phyloP scores from a whole-genome alignment of 2,113 vertebrate species.

The Pagrus major region DNA sequence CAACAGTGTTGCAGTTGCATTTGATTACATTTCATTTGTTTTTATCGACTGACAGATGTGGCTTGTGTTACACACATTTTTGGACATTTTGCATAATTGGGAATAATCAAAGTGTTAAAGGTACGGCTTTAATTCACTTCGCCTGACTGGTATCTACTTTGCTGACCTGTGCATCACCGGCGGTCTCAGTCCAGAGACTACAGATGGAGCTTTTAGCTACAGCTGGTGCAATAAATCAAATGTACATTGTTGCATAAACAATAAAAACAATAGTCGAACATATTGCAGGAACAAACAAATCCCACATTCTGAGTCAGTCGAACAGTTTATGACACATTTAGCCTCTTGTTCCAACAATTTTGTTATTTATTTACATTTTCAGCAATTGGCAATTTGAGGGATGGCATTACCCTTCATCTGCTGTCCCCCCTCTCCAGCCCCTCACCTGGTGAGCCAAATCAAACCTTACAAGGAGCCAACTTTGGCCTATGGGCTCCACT shows the following conservation, averaged over 20 bases:
- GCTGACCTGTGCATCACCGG: neutral
- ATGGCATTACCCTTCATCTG: too few species aligned
- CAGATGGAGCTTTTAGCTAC: neutral
- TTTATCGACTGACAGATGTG: neutral
- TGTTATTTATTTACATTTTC: neutral
- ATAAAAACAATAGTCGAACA: neutral
- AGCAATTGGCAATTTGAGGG: too few species aligned
- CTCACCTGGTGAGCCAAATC: too few species aligned
- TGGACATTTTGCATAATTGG: neutral
- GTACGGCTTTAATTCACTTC: neutral
- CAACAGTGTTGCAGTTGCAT: neutral
- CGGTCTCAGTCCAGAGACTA: neutral
- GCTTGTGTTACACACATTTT: neutral
- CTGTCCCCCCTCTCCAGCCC: too few species aligned
- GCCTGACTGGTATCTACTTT: neutral
- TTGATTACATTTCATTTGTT: neutral
- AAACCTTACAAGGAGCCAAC: too few species aligned
- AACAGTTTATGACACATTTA: neutral
- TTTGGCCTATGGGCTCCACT: too few species aligned
- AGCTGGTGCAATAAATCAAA: neutral
- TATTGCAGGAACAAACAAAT: neutral
- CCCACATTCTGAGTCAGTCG: neutral
- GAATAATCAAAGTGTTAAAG: neutral
- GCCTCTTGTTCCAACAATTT: neutral
- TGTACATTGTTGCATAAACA: neutral